phyloP scores from a whole-genome alignment of 2,113 vertebrate genomes.

The Azemiops feae region DNA sequence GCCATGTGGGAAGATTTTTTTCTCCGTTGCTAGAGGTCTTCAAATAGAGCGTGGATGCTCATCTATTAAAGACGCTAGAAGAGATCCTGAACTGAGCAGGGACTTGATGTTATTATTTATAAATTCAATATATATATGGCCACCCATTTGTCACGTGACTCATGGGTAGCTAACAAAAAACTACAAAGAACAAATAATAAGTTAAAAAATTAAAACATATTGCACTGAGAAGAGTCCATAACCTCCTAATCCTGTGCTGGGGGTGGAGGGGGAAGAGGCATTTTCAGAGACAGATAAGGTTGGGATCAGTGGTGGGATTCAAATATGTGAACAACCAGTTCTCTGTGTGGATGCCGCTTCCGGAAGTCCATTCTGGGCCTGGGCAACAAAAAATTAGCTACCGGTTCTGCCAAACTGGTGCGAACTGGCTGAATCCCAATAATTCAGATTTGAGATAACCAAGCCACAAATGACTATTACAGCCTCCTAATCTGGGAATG shows the following conservation, averaged over 20 bases:
- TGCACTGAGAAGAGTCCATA: not conserved
- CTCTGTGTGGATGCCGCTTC: too few species aligned
- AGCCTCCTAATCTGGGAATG: not conserved
- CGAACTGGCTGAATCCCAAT: too few species aligned
- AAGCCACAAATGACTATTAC: not conserved
- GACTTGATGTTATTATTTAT: not conserved
- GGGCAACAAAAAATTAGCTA: too few species aligned
- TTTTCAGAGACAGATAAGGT: not conserved
- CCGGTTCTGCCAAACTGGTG: too few species aligned
- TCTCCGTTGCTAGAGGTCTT: not conserved
- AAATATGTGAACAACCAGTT: too few species aligned
- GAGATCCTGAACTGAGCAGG: not conserved
- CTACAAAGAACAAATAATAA: not conserved
- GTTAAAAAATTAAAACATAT: not conserved
- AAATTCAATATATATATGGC: not conserved
- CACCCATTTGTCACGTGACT: not conserved
- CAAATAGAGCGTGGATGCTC: not conserved
- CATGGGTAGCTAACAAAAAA: not conserved
- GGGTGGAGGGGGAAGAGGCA: not conserved
- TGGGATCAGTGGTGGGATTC: not conserved
- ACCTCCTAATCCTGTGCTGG: not conserved
- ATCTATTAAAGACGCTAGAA: not conserved
- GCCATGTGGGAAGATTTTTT: not conserved
- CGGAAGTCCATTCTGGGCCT: too few species aligned
- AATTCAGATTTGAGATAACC: not conserved